Evolutionary conservation across 2,113 vertebrate species (phyloP), one percentile per base, ranked within the genome.

Genomic region (Pleuronectes platessa): DNA sequence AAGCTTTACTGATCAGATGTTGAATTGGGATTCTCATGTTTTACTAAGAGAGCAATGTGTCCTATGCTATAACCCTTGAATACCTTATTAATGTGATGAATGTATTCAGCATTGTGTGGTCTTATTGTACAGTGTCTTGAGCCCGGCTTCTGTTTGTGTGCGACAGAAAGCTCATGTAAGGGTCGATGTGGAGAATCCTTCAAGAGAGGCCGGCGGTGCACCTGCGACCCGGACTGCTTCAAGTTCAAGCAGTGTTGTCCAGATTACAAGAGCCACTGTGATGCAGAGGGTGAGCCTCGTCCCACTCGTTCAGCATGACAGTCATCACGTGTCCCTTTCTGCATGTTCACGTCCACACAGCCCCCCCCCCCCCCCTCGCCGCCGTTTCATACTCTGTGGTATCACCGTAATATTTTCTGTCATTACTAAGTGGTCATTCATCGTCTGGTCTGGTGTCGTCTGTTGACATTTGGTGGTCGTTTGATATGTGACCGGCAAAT

Each of bases 151-250:
- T 63, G 24, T 87, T 75, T 88, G 81, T 74, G 68, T 61, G 11
- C 68, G 45, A 78, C 91, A 98, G 97, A 90, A 5, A 56, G 78
- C 70, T 98, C 97, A 6, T 99, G 98, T 84, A 93, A 87, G 90
- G 98, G 98, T 27, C 96, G 97, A 9, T 99, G 98, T 89, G 96
- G 95, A 1, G 97, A 98, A 81, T 0, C 21, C 69, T 98, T 97
- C 42, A 84, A 90, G 26, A 91, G 98, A 80, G 97, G 97, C 12
- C 92, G 94, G 26, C 74, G 68, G 61, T 99, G 98, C 3, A 95
- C 92, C 89, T 99, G 98, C 14, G 98, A 99, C 2, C 0, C 78
- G 0, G 92, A 96, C 0, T 99, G 98, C 55, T 11, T 49, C 0
- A 84, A 82, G 3, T 98, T 71, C 1, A 94, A 87, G 23, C 97